Evolutionary conservation across 2,113 vertebrate species (phyloP), one percentile per base, ranked within the genome.

Genomic region (Zosterops hypoxanthus): DNA sequence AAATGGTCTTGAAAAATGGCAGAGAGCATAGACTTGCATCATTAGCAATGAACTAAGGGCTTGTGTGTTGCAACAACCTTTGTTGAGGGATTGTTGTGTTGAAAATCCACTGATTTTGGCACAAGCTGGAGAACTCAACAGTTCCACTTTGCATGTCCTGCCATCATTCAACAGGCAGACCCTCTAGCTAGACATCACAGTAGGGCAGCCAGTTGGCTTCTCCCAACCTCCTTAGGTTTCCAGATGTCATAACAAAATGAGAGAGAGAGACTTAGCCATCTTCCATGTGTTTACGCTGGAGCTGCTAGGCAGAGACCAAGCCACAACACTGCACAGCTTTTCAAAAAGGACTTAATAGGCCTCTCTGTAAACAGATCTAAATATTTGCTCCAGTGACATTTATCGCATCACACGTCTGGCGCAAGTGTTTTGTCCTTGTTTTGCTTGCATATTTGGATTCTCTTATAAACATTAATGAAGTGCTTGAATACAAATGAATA

Each of bases 391-490:
- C 73, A 71, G 91, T 82, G 83, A 96, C 96, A 96, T 70, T 76
- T 77, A 96, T 97, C 80, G 61, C 83, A 95, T 97, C 50, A 47
- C 63, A 78, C 92, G 77, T 96, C 95, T 78, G 39, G 86, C 47
- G 72, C 12, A 34, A 86, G 78, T 56, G 80, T 86, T 72, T 85
- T 9, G 69, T 76, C 95, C 91, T 87, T 97, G 94, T 92, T 97
- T 97, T 97, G 86, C 97, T 94, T 96, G 85, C 22, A 1, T 96
- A 94, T 94, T 91, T 97, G 88, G 77, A 87, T 82, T 69, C 46
- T 53, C 86, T 88, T 92, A 93, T 96, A 97, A 98, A 97, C 94
- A 95, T 93, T 96, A 96, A 96, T 95, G 95, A 96, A 96, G 93
- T 97, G 92, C 86, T 42, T 91, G 92, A 96, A 97, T 94, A 96